These are phyloP conservation scores for Mycetomoellerius zeteki DNA, from an alignment of 1,140 invertebrate genomes.

Conservation along the genomic window DNA sequence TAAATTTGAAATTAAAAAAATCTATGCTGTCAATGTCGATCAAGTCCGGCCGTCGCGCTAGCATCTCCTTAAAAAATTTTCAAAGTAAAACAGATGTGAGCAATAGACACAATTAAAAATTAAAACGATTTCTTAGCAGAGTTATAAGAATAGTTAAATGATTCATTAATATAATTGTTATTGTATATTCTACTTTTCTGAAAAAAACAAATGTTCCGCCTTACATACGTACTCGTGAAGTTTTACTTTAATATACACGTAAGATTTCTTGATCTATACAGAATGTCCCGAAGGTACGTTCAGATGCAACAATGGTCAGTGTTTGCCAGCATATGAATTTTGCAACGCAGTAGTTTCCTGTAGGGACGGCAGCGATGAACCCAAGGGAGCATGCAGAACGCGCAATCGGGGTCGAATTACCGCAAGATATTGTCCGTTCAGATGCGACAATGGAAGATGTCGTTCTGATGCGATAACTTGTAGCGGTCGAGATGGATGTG, in stretches of 20 bases:
- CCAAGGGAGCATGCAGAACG: slow-evolving; percentile 90
- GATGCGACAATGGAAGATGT: slow-evolving; percentile 95
- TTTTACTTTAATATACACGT: not conserved
- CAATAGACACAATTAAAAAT: not conserved
- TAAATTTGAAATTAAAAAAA: no score
- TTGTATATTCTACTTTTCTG: not conserved
- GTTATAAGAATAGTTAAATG: no score
- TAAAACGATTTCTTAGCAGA: not conserved
- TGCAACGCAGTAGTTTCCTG: slow-evolving; percentile 96
- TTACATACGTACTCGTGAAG: not conserved
- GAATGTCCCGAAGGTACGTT: slow-evolving; percentile 93
- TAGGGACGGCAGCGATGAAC: slow-evolving; percentile 94
- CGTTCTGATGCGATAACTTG: slow-evolving; percentile 95
- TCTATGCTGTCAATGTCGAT: no score
- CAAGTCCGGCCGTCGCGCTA: no score
- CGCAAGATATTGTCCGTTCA: slow-evolving; percentile 90
- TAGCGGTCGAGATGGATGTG: slow-evolving; percentile 95
- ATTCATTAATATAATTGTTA: not conserved
- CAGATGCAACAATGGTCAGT: slow-evolving; percentile 93
- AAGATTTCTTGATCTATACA: slow-evolving; percentile 61
- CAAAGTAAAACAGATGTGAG: no score
- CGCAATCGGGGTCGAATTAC: slow-evolving; percentile 80
- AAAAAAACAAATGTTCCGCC: not conserved
- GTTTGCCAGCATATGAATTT: slow-evolving; percentile 95
- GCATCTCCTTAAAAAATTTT: no score